Evolutionary conservation across 2,113 vertebrate genomes (phyloP).

Genomic region (Triplophysa tibetana): DNA sequence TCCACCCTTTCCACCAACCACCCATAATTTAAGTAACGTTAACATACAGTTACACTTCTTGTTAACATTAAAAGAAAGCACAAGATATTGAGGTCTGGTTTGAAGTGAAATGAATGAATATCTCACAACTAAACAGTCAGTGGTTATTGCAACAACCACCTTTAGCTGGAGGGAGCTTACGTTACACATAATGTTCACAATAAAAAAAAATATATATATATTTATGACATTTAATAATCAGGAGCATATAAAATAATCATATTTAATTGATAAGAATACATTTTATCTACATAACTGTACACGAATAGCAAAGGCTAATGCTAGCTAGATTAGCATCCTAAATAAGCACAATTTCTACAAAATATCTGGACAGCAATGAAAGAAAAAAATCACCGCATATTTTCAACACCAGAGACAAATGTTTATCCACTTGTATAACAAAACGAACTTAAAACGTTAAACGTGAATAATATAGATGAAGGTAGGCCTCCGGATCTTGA

Average conservation of each 20-base stretch:
- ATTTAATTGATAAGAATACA: background rate
- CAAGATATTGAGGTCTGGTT: background rate
- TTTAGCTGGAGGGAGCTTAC: no score
- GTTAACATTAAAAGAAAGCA: background rate
- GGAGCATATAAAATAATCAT: background rate
- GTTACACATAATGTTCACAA: background rate
- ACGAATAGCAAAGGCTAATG: conserved; percentile 8
- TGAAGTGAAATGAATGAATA: background rate
- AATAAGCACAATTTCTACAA: background rate
- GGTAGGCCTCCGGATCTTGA: conserved; percentile 14
- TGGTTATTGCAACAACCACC: background rate
- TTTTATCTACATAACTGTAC: background rate
- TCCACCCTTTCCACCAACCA: background rate
- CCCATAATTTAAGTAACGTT: background rate
- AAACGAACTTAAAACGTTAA: background rate
- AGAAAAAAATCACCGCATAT: background rate
- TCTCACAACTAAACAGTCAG: background rate
- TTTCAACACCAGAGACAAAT: no score
- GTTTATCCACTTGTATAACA: background rate
- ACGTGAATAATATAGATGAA: background rate
- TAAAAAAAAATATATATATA: background rate
- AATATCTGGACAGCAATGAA: background rate
- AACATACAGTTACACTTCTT: background rate
- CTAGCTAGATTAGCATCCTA: background rate
- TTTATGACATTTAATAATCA: background rate